Evolutionary conservation across 2,113 vertebrate species (phyloP).

Genomic region (Isichthys henryi): DNA sequence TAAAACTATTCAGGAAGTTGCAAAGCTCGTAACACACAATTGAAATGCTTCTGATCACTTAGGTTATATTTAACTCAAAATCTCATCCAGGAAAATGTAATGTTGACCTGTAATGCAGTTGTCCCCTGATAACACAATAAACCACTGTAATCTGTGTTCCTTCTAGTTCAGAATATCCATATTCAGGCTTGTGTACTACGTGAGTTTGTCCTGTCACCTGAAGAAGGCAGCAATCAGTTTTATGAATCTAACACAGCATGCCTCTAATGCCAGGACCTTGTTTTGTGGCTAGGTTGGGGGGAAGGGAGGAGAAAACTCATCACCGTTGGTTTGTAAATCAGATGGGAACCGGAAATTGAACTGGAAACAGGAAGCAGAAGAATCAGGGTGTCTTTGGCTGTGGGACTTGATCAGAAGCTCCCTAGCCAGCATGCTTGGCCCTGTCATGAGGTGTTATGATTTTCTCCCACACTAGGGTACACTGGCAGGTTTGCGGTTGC

Average conservation of each 20-base stretch:
- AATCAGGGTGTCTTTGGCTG: conserved; percentile 1
- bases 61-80: not conserved
- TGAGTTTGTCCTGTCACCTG: not conserved
- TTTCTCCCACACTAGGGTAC: not conserved
- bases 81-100: not conserved
- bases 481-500: not conserved
- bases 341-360: conserved; percentile 2
- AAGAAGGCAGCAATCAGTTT: not conserved
- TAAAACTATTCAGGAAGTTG: not conserved
- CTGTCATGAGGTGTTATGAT: not conserved
- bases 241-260: not conserved
- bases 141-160: not conserved
- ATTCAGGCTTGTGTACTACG: not conserved
- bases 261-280: not conserved
- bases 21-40: not conserved
- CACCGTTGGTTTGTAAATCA: not conserved
- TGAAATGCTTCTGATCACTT: not conserved
- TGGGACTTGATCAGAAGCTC: not conserved
- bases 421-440: not conserved
- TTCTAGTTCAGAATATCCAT: not conserved
- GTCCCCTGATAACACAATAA: not conserved
- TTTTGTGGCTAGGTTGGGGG: not conserved
- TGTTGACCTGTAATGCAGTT: not conserved
- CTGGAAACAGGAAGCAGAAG: not conserved
- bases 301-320: not conserved